Percentiles rank a stretch among this genome's conserved stretches.
Evolutionary conservation across 2,888 invertebrate species (phyloP).

Genomic region (Eristalis pertinax): DNA sequence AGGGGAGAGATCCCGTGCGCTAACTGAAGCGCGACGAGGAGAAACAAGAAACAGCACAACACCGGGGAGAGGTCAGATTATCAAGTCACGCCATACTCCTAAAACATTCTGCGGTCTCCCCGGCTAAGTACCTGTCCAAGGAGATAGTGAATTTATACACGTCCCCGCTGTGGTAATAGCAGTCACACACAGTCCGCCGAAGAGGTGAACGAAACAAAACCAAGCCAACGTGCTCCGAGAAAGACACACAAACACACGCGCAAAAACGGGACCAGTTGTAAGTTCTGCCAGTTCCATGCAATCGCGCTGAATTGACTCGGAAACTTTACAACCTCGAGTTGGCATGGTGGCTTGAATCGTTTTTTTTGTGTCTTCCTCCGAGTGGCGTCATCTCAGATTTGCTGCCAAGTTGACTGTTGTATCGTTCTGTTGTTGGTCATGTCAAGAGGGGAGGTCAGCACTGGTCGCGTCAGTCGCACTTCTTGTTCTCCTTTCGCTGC

Average conservation of each 20-base stretch:
- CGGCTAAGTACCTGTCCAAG: conserved; percentile 63
- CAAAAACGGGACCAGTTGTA: conserved; percentile 69
- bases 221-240: conserved; percentile 10
- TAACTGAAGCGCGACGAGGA: not conserved
- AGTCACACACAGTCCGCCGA: conserved; percentile 36
- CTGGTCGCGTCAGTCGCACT: not conserved
- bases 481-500: not conserved
- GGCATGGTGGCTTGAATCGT: conserved; percentile 40
- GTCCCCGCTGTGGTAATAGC: conserved; percentile 49
- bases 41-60: conserved; percentile 12
- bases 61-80: conserved; percentile 70
- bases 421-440: not conserved
- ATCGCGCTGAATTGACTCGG: conserved; percentile 61
- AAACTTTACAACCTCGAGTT: conserved; percentile 61
- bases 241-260: conserved; percentile 49
- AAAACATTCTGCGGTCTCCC: conserved; percentile 42
- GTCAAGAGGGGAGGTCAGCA: not conserved
- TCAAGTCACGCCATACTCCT: conserved; percentile 69
- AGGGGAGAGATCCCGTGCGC: conserved; percentile 19
- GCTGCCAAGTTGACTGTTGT: conserved; percentile 47
- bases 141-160: conserved; percentile 57
- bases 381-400: conserved; percentile 10
- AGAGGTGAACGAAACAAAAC: conserved; percentile 13
- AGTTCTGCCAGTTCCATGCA: conserved; percentile 47
- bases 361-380: not conserved